Base-by-base conservation (phyloP, 2,888 invertebrate species). In the Aquatica leii region DNA sequence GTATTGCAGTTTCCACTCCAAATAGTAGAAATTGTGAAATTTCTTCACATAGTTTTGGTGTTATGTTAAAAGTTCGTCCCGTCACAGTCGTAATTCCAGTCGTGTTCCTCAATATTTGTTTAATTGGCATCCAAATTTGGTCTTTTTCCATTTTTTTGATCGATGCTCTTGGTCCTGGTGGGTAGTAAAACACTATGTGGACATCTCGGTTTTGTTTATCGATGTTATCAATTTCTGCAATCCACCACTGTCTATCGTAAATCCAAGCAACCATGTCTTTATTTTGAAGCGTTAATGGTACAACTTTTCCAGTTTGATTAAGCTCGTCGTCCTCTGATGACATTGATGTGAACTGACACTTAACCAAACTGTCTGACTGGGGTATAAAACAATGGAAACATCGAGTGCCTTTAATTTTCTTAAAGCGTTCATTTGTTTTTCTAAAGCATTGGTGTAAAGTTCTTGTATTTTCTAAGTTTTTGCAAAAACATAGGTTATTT, bases 211-310 rank as follows among this genome's bases (percentile, higher is more conserved):
- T 48, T 48, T 48, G 20, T 8, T n/a, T 9, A 11, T 17, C 18
- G n/a, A 21, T 5, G 9, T 20, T 15, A 5, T 14, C 43, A n/a
- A 48, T n/a, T 48, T 48, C 48, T n/a, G 15, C 48, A 12, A 48
- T 18, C 48, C 48, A 48, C 48, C 21, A 48, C 20, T 48, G 21
- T 3, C 17, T 20, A 48, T 48, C 48, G n/a, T 48, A 43, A 9
- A 43, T 15, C 5, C 15, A 43, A 14, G 43, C 43, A 6, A 43
- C 21, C 5, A 5, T 15, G 15, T 48, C 21, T 48, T 48, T 48
- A 15, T 48, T 20, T 20, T 3, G n/a, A n/a, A 48, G 6, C 8
- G 48, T 48, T 48, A 48, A 11, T 21, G 9, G 20, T 2, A 48
- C 21, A 15, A n/a, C 20, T 48, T 48, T 48, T 2, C n/a, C 3